Percentiles rank a stretch among this genome's conserved stretches.
phyloP scores from a whole-genome alignment of 2,888 invertebrate species.

The Erpobdella octoculata region DNA sequence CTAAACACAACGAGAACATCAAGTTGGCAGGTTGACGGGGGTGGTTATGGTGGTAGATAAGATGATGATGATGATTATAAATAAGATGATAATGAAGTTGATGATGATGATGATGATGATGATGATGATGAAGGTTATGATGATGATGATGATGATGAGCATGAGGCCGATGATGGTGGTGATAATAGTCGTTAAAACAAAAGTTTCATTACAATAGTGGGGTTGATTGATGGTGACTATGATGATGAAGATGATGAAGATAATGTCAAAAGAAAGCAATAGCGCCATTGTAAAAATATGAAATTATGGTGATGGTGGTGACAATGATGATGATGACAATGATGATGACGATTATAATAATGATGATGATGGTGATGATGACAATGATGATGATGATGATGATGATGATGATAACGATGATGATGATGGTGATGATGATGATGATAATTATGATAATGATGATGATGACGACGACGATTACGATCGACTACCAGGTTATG shows the following conservation, averaged over 20 bases:
- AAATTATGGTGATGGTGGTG: not conserved
- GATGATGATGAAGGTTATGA: not conserved
- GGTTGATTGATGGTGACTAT: not conserved
- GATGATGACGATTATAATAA: conserved; percentile 5
- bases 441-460: conserved; percentile 19
- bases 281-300: too few relatives aligned
- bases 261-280: not conserved
- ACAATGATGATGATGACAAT: conserved; percentile 14
- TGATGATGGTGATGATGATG: conserved; percentile 13
- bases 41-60: too few relatives aligned
- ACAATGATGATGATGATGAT: conserved; percentile 20
- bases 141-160: not conserved
- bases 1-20: not conserved
- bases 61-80: not conserved
- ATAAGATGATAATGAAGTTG: not conserved
- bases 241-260: conserved; percentile 5
- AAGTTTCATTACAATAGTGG: too few relatives aligned
- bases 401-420: conserved; percentile 15
- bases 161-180: conserved; percentile 2
- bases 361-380: conserved; percentile 21
- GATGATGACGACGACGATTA: conserved; percentile 15
- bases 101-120: not conserved
- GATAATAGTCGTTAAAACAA: too few relatives aligned
- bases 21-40: not conserved
- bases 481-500: not conserved